phyloP scores from a whole-genome alignment of 2,888 invertebrate genomes.

The Amphiduros pacificus region DNA sequence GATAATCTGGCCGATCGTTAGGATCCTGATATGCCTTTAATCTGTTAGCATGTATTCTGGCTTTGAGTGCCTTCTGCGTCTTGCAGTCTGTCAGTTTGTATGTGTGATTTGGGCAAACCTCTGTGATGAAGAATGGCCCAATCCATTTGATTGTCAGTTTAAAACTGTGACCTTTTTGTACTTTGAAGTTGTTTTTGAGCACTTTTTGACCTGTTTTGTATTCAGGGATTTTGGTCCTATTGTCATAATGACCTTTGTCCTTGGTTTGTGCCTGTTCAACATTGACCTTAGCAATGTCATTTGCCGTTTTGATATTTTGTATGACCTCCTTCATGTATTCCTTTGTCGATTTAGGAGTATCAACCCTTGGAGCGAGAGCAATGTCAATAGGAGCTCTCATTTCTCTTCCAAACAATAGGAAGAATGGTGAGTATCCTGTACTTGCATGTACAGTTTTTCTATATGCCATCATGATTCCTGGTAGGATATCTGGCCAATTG shows the following conservation, averaged over 20 bases:
- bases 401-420: not conserved
- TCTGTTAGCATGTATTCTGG: not conserved
- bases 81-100: not conserved
- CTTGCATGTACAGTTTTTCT: not conserved
- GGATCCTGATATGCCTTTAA: too few species aligned
- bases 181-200: not conserved
- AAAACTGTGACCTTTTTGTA: not conserved
- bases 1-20: too few species aligned
- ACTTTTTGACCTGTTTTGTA: not conserved
- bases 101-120: not conserved
- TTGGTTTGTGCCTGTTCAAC: not conserved
- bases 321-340: not conserved
- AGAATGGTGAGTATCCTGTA: too few species aligned
- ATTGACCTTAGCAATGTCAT: not conserved
- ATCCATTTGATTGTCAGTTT: not conserved
- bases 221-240: not conserved
- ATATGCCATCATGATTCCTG: slow-evolving; percentile 14
- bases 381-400: slow-evolving; percentile 5
- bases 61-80: not conserved
- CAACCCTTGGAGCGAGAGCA: not conserved
- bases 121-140: not conserved
- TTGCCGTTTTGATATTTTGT: not conserved
- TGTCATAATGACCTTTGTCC: not conserved
- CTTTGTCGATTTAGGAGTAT: not conserved
- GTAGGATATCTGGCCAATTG: slow-evolving; percentile 10